Evolutionary conservation across 2,888 invertebrate genomes (phyloP), one percentile per base, ranked within the genome.

Genomic region (Cloeon dipterum): DNA sequence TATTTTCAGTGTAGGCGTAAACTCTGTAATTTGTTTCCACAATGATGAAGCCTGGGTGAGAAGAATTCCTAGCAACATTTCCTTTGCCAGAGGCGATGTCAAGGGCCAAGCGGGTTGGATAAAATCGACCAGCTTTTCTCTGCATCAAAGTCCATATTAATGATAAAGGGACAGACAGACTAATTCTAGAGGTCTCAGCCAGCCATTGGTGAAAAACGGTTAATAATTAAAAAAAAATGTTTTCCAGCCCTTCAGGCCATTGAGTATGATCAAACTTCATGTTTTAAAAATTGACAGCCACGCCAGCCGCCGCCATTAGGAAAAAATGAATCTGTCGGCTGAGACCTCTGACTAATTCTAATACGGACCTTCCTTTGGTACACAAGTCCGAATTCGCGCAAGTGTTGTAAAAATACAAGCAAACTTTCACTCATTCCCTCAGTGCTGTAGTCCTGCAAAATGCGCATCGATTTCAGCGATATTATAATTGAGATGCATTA

Each of bases 11-110:
- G 56, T 98, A 98, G 1, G 96, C 96, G 57, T 94, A 96, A 11
- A 96, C 74, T 47, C 89, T 62, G 55, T 77, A 82, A 65, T 96
- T 98, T 36, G 96, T 98, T 65, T 98, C 96, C 17, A 93, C 83
- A 34, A 98, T 63, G 46, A 98, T 75, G 58, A 85, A 89, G 11
- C 91, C 88, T 43, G 33, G 33, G 14, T 38, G 38, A 18, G 38
- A 35, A 44, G 43, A 14, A 45, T 33, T 21, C 57, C 50, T 18
- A 34, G 8, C 35, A 39, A 38, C 34, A 42, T 56, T 56, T 38
- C 57, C 55, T 42, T 62, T 53, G 3, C 72, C 73, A 20, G 70
- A 68, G 4, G 70, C 67, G 36, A 94, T 74, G 59, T 89, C 85
- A 38, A 94, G 63, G 3, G 91, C 91, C 44, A 94, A 62, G 21